These are phyloP conservation scores for Rhinophrynus dorsalis DNA, from an alignment of 2,797 vertebrate genomes.

Conservation along the genomic window DNA sequence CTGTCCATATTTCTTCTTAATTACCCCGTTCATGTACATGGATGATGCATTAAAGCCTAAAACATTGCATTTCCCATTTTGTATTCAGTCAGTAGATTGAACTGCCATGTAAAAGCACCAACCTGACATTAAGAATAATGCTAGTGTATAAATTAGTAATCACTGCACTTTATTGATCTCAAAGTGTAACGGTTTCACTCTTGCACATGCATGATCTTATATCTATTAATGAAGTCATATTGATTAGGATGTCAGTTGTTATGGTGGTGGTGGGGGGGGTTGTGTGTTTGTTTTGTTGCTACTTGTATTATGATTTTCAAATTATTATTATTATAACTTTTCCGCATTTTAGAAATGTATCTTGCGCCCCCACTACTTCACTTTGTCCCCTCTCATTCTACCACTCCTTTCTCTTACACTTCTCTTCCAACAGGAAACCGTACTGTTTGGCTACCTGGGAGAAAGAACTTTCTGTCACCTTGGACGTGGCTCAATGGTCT, in stretches of 20 bases:
- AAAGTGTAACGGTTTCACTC: background rate
- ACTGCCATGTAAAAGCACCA: background rate
- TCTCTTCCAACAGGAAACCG: too few relatives aligned
- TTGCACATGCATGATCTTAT: background rate
- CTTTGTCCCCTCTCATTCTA: too few relatives aligned
- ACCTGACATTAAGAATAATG: conserved; percentile 36
- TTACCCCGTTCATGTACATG: conserved; percentile 4
- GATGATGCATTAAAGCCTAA: conserved; percentile 10
- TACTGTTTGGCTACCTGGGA: too few relatives aligned
- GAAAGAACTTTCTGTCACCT: too few relatives aligned
- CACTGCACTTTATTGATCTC: conserved; percentile 2
- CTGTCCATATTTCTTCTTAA: conserved; percentile 26
- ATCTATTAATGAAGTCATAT: conserved; percentile 13
- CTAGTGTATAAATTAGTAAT: conserved; percentile 33
- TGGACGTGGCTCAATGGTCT: too few relatives aligned
- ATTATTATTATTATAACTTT: too few relatives aligned
- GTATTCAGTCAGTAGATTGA: conserved; percentile 30
- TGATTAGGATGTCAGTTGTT: background rate
- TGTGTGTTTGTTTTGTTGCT: too few relatives aligned
- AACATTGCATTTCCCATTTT: conserved; percentile 24
- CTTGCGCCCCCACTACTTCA: too few relatives aligned
- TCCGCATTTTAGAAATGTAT: too few relatives aligned
- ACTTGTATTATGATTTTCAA: too few relatives aligned
- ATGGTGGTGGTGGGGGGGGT: too few relatives aligned
- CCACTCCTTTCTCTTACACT: too few relatives aligned